A percentile compares a stretch with the other conserved stretches of the same genome.
Evolutionary conservation across 2,113 vertebrate species (phyloP).

Genomic region (Melanerpes aurifrons): DNA sequence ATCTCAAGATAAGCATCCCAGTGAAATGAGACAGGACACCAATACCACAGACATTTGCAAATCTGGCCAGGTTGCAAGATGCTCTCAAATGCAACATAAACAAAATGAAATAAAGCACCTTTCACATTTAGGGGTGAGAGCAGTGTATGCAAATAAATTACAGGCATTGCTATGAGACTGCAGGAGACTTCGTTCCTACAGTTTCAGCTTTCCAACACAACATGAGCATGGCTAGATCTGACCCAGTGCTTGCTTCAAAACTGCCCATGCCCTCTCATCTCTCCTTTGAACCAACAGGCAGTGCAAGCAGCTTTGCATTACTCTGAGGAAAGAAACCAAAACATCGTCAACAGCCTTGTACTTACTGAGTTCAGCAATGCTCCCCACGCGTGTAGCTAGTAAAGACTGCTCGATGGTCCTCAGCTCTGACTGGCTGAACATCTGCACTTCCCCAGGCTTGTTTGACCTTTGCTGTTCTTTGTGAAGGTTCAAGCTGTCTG

Average conservation of each 20-base stretch:
- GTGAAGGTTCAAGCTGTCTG: slow-evolving; percentile 91
- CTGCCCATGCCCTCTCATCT: rapidly evolving
- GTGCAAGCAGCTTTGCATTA: background rate
- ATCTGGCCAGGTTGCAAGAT: background rate
- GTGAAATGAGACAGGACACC: background rate
- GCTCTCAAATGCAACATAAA: rapidly evolving
- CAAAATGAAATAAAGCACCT: background rate
- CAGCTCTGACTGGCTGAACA: slow-evolving; percentile 93
- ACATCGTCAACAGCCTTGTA: background rate
- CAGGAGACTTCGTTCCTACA: background rate
- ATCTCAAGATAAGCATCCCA: background rate
- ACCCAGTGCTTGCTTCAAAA: background rate
- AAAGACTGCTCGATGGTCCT: slow-evolving; percentile 94
- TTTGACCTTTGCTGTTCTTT: slow-evolving; percentile 88
- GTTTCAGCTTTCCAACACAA: background rate
- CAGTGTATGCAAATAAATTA: background rate
- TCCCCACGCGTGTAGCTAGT: slow-evolving; percentile 93
- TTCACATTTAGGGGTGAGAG: background rate
- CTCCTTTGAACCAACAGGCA: background rate
- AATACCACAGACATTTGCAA: background rate
- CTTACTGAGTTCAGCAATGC: slow-evolving; percentile 98
- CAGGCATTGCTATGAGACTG: rapidly evolving
- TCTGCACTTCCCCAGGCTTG: slow-evolving; percentile 87
- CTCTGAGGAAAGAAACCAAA: background rate
- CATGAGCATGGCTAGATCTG: background rate